These are phyloP conservation scores for Drosophila yooni DNA, from an alignment of 2,888 invertebrate species.

Conservation along the genomic window DNA sequence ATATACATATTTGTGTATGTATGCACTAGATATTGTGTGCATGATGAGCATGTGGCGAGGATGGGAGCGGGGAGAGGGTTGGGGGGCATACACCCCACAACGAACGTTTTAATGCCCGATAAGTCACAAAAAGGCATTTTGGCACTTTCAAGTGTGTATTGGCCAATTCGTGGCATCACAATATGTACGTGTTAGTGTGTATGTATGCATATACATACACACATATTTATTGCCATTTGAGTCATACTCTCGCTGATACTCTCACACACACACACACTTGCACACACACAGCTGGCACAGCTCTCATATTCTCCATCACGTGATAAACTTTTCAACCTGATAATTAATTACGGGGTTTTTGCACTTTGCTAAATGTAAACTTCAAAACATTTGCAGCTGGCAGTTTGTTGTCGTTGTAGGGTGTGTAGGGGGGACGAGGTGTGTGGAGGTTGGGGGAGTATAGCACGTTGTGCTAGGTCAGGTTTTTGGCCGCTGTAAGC, in stretches of 20 bases:
- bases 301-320: conserved; percentile 58
- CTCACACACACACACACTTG: background rate
- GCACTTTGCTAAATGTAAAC: conserved; percentile 70
- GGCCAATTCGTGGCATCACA: conserved; percentile 51
- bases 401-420: background rate
- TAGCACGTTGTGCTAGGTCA: conserved; percentile 63
- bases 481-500: conserved; percentile 65
- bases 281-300: conserved; percentile 2
- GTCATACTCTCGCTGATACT: conserved; percentile 25
- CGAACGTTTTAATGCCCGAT: conserved; percentile 48
- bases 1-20: background rate
- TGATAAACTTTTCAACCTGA: conserved; percentile 69
- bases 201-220: background rate
- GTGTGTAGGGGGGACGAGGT: background rate
- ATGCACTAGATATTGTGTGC: background rate
- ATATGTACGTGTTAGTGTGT: background rate
- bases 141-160: conserved; percentile 74
- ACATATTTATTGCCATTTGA: conserved; percentile 48
- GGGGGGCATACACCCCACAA: background rate
- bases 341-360: conserved; percentile 75
- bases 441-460: conserved; percentile 9
- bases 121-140: conserved; percentile 57
- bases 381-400: conserved; percentile 26
- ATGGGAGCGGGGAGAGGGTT: too few relatives aligned
- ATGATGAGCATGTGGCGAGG: background rate